Conservation (phyloP, 30 jellyfish, hydroid and myxozoan species). For the Aurelia aurita region DNA sequence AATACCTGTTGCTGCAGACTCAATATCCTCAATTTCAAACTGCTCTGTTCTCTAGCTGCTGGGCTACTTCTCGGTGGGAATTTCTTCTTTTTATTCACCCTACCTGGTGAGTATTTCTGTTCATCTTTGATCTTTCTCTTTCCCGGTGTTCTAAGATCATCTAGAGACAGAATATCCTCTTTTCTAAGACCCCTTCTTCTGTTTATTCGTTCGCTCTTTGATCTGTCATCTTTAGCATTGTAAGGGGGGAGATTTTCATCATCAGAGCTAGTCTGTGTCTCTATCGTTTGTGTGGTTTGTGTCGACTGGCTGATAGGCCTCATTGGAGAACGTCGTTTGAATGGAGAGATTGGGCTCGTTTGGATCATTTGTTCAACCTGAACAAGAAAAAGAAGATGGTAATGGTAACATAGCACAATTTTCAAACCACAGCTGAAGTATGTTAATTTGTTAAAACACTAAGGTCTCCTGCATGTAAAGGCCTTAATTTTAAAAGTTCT, state of each 20-base stretch:
- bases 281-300: conserved; percentile 53
- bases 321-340: conserved; percentile 12
- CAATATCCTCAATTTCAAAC: conserved; percentile 63
- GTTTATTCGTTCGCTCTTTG: neutral
- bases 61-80: conserved; percentile 68
- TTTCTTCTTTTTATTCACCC: neutral
- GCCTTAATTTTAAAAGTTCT: neutral
- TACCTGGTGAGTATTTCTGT: conserved; percentile 26
- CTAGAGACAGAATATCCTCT: neutral
- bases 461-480: neutral
- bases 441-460: neutral
- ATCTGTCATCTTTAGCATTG: neutral
- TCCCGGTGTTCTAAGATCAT: conserved; percentile 11
- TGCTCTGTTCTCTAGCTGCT: conserved; percentile 62
- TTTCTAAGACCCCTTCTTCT: neutral
- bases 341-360: conserved; percentile 69
- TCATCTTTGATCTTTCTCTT: conserved; percentile 2
- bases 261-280: conserved; percentile 46
- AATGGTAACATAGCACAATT: neutral
- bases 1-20: conserved; percentile 74
- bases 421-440: neutral
- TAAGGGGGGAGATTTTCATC: conserved; percentile 24
- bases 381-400: neutral
- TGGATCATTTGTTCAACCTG: conserved; percentile 62
- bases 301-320: conserved; percentile 32